phyloP scores from a whole-genome alignment of 2,888 invertebrate species.

The Chalcosyrphus nemorum region DNA sequence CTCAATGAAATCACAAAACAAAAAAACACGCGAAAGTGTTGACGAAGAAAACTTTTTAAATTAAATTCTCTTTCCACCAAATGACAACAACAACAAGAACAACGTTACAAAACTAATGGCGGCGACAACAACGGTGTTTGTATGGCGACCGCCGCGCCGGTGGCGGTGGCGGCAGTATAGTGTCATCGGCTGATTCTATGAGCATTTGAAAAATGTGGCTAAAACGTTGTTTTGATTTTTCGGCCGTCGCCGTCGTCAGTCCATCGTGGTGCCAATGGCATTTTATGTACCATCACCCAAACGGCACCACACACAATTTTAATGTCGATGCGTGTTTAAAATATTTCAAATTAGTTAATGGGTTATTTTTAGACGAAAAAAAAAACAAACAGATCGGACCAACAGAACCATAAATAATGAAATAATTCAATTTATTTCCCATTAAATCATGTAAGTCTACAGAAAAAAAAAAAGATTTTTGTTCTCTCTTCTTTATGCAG shows the following conservation, averaged over 20 bases:
- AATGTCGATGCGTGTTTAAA: constrained; percentile 55
- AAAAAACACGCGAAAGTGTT: constrained; percentile 57
- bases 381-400: not conserved
- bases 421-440: constrained; percentile 56
- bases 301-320: constrained; percentile 19
- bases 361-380: constrained; percentile 57
- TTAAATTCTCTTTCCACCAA: constrained; percentile 48
- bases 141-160: not conserved
- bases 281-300: constrained; percentile 49
- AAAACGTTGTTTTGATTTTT: constrained; percentile 34
- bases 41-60: constrained; percentile 59
- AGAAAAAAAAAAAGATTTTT: not conserved
- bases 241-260: not conserved
- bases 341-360: constrained; percentile 61
- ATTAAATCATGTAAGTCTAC: constrained; percentile 51
- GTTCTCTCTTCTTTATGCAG: not conserved
- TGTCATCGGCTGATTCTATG: constrained; percentile 24
- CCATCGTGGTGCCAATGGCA: constrained; percentile 39
- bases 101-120: constrained; percentile 11
- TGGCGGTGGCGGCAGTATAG: not conserved
- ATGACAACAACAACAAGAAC: constrained; percentile 20
- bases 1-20: constrained; percentile 54
- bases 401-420: constrained; percentile 20
- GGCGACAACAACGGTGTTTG: not conserved
- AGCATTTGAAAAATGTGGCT: constrained; percentile 17